Conservation (phyloP, 2,888 invertebrate genomes). For the Tanaodytes sp. region DNA sequence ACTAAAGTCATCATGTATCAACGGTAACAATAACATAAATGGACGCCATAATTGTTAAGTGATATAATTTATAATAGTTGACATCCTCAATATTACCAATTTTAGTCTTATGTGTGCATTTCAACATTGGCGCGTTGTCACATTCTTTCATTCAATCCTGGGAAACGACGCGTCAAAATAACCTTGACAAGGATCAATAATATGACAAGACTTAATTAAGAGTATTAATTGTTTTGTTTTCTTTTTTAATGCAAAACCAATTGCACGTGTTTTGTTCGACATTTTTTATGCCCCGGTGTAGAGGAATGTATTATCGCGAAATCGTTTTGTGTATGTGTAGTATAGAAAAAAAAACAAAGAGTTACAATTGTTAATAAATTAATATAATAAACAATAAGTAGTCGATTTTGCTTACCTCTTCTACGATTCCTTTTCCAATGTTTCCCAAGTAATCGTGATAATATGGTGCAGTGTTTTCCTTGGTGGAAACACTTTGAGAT, state of each 20-base stretch:
- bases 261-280: conserved; percentile 24
- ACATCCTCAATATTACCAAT: conserved; percentile 9
- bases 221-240: too few relatives aligned
- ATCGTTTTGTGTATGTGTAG: conserved; percentile 46
- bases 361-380: conserved; percentile 46
- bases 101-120: conserved; percentile 21
- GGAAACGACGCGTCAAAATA: conserved; percentile 18
- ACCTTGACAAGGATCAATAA: conserved; percentile 30
- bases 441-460: conserved; percentile 70
- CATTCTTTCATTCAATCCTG: conserved; percentile 16
- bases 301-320: conserved; percentile 22
- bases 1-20: conserved; percentile 8
- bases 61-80: conserved; percentile 14
- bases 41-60: conserved; percentile 5
- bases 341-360: conserved; percentile 15
- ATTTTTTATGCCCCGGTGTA: conserved; percentile 26
- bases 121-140: conserved; percentile 9
- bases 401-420: conserved; percentile 73
- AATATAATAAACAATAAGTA: too few relatives aligned
- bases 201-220: conserved; percentile 53
- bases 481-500: conserved; percentile 65
- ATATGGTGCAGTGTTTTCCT: conserved; percentile 60
- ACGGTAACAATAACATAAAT: conserved; percentile 14
- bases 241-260: conserved; percentile 48
- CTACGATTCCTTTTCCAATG: conserved; percentile 71